Conservation (phyloP, 2,888 invertebrate genomes). For the Phytoseiulus persimilis region DNA sequence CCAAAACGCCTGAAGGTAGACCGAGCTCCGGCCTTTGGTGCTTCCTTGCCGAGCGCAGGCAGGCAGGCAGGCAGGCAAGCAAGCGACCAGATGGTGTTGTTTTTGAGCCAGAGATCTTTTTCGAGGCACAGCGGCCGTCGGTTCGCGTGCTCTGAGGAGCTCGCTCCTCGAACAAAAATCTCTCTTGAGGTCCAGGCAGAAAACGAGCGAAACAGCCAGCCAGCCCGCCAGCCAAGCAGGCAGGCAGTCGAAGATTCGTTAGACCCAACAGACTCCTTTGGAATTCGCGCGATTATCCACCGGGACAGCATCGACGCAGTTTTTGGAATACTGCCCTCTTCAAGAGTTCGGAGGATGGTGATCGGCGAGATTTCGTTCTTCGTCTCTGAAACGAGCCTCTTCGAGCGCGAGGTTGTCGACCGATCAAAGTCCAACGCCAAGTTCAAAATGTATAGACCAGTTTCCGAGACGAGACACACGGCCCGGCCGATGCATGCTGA, state of each 20-base stretch:
- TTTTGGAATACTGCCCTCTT: constrained; percentile 5
- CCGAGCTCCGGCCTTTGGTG: not conserved
- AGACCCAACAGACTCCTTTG: not conserved
- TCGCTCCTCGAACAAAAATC: constrained; percentile 5
- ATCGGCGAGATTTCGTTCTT: not conserved
- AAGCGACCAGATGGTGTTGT: constrained; percentile 5
- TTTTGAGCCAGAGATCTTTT: not conserved
- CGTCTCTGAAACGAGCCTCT: not conserved
- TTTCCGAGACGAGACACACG: no score
- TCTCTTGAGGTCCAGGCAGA: constrained; percentile 5
- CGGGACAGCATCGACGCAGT: not conserved
- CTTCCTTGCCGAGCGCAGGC: not conserved
- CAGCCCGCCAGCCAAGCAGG: not conserved
- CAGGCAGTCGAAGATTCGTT: constrained; percentile 5
- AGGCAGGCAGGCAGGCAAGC: not conserved
- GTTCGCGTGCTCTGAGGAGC: constrained; percentile 5
- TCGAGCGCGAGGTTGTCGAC: no score
- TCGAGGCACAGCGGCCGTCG: constrained; percentile 5
- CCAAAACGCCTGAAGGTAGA: not conserved
- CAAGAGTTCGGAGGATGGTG: not conserved
- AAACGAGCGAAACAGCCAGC: not conserved
- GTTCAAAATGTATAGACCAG: no score
- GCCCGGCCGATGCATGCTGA: no score
- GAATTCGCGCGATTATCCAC: constrained; percentile 5
- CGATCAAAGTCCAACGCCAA: no score